Conservation (phyloP, 2,888 invertebrate species). For the Gymnosoma rotundatum region DNA sequence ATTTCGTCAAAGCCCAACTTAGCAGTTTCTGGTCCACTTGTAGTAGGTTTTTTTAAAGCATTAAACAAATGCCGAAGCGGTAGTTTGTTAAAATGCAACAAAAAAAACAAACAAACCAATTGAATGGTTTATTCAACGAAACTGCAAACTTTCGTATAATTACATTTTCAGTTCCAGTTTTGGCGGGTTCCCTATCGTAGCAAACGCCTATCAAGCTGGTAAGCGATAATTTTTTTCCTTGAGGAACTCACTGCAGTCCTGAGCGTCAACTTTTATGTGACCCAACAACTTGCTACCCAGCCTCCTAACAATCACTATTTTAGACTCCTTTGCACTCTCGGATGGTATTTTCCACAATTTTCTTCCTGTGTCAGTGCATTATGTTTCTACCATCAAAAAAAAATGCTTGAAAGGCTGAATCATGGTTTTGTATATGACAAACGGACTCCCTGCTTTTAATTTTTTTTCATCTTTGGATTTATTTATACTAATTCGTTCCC, state of each 20-base stretch:
- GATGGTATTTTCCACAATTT: slow-evolving; percentile 25
- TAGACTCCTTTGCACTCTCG: slow-evolving; percentile 32
- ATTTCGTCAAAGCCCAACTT: slow-evolving; percentile 11
- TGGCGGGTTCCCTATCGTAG: slow-evolving; percentile 25
- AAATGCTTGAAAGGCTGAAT: slow-evolving; percentile 21
- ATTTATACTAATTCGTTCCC: slow-evolving; percentile 30
- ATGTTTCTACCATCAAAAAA: slow-evolving; percentile 48
- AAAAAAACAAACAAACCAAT: slow-evolving; percentile 42
- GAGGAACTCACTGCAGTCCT: slow-evolving; percentile 13
- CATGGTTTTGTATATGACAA: slow-evolving; percentile 1
- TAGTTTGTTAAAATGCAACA: slow-evolving; percentile 16
- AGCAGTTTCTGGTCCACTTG: slow-evolving; percentile 9
- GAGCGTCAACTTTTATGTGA: slow-evolving; percentile 19
- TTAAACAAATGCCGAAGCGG: slow-evolving; percentile 31
- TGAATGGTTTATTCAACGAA: slow-evolving; percentile 19
- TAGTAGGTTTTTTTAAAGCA: slow-evolving; percentile 17
- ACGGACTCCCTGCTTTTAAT: slow-evolving; percentile 23
- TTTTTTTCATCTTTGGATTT: slow-evolving; percentile 24
- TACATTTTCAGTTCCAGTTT: slow-evolving; percentile 25
- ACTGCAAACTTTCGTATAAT: slow-evolving; percentile 26
- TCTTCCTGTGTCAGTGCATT: slow-evolving; percentile 27
- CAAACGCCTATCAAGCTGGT: slow-evolving; percentile 35
- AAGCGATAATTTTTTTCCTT: too few species aligned
- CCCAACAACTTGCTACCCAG: slow-evolving; percentile 24
- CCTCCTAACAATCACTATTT: slow-evolving; percentile 39